A percentile compares a stretch with the other conserved stretches of the same genome.
Evolutionary conservation across 1,140 invertebrate species (phyloP).

Genomic region (Anoplophora glabripennis): DNA sequence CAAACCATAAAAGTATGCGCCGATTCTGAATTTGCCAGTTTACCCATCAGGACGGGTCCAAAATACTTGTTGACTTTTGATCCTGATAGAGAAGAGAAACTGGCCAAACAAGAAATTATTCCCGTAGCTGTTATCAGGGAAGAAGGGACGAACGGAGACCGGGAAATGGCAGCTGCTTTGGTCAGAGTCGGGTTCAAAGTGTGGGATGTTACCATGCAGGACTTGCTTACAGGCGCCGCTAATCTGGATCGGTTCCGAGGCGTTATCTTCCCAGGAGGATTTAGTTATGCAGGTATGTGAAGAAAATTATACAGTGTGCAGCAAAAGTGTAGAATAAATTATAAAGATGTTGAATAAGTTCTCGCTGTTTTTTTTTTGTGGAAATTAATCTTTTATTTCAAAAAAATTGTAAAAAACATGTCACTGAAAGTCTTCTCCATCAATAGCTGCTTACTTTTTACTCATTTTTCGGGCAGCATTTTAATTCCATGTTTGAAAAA

Average conservation of each 20-base stretch:
- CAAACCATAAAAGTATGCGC: slow-evolving; percentile 82
- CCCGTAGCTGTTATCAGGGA: slow-evolving; percentile 89
- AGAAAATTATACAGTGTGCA: too few relatives aligned
- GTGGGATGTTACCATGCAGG: slow-evolving; percentile 90
- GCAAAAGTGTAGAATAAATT: too few relatives aligned
- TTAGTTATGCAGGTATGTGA: slow-evolving; percentile 87
- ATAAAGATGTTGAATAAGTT: too few relatives aligned
- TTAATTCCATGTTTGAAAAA: too few relatives aligned
- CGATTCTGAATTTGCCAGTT: slow-evolving; percentile 70
- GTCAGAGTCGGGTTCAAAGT: slow-evolving; percentile 88
- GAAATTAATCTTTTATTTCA: too few relatives aligned
- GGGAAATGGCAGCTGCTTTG: slow-evolving; percentile 96
- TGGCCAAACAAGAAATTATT: slow-evolving; percentile 53
- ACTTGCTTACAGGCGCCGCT: slow-evolving; percentile 68
- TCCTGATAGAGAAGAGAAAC: slow-evolving; percentile 52
- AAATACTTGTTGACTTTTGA: slow-evolving; percentile 69
- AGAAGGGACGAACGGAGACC: slow-evolving; percentile 95
- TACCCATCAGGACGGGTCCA: slow-evolving; percentile 51
- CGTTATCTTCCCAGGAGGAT: slow-evolving; percentile 93
- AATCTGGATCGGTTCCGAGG: slow-evolving; percentile 81
- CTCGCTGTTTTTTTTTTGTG: too few relatives aligned
- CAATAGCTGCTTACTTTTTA: too few relatives aligned
- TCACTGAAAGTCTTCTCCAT: too few relatives aligned
- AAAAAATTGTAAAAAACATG: too few relatives aligned
- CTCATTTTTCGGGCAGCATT: too few relatives aligned